These are phyloP conservation scores for Microtus richardsoni DNA, from an alignment of 2,113 vertebrate genomes.

Conservation along the genomic window DNA sequence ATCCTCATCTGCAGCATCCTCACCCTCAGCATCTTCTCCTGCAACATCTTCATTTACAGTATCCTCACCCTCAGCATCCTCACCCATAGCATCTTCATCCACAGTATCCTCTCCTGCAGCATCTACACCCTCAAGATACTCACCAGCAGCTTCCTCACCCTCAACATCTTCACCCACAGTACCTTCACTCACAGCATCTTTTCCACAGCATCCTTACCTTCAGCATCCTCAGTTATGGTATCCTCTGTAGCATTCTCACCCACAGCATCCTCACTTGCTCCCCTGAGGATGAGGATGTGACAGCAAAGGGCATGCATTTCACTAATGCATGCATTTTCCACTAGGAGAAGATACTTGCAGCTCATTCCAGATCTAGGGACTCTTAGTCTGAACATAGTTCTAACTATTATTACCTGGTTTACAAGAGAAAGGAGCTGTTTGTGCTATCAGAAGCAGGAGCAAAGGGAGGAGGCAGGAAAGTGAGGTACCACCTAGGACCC, in stretches of 20 bases:
- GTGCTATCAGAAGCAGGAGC: not conserved
- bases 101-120: too few relatives aligned
- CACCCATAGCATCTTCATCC: too few relatives aligned
- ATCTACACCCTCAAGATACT: too few relatives aligned
- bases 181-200: too few relatives aligned
- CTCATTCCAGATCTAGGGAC: not conserved
- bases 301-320: not conserved
- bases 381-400: not conserved
- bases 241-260: not conserved
- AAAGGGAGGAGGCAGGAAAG: not conserved
- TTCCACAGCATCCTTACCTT: too few relatives aligned
- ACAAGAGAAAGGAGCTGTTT: not conserved
- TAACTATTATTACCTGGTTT: not conserved
- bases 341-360: not conserved
- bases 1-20: not conserved
- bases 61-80: too few relatives aligned
- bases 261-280: not conserved
- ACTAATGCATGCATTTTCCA: rapidly evolving
- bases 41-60: not conserved
- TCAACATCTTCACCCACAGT: too few relatives aligned
- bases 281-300: rapidly evolving
- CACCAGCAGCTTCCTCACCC: too few relatives aligned
- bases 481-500: not conserved
- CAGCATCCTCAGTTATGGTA: too few relatives aligned
- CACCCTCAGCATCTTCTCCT: not conserved